These are phyloP conservation scores for Apoda limacodes DNA, from an alignment of 2,888 invertebrate species.

Conservation along the genomic window DNA sequence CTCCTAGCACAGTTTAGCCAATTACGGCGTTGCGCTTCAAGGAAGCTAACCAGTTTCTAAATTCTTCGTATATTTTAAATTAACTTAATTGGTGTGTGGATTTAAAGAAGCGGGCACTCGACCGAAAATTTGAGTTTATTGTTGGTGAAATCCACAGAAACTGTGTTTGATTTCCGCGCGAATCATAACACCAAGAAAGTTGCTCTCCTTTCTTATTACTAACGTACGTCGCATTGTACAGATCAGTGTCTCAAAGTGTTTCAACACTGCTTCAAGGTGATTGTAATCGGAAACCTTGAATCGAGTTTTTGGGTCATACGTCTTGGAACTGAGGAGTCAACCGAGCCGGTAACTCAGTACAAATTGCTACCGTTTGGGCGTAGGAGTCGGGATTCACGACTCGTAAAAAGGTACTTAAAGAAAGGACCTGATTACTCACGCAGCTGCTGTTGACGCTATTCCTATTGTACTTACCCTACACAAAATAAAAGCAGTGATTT, in stretches of 20 bases:
- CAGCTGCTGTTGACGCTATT: not conserved
- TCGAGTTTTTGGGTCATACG: not conserved
- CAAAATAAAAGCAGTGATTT: not conserved
- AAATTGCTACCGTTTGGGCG: too few species aligned
- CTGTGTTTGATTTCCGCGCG: too few species aligned
- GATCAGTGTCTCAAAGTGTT: slow-evolving; percentile 12
- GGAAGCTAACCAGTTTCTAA: slow-evolving; percentile 68
- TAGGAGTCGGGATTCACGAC: too few species aligned
- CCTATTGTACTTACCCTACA: not conserved
- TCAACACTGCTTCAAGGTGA: slow-evolving; percentile 11
- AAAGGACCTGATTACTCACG: slow-evolving; percentile 1
- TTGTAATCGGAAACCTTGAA: slow-evolving; percentile 11
- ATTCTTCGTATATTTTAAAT: slow-evolving; percentile 68
- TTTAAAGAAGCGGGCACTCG: slow-evolving; percentile 53
- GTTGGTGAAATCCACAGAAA: slow-evolving; percentile 60
- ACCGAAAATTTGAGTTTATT: slow-evolving; percentile 60
- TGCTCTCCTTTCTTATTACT: slow-evolving; percentile 29
- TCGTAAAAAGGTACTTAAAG: slow-evolving; percentile 24
- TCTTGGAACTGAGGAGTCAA: not conserved
- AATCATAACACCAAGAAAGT: slow-evolving; percentile 39
- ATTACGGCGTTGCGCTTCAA: slow-evolving; percentile 67
- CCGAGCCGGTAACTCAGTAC: slow-evolving; percentile 4
- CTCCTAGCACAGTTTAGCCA: slow-evolving; percentile 57
- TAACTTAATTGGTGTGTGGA: slow-evolving; percentile 65
- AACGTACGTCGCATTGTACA: slow-evolving; percentile 25